These are phyloP conservation scores for Atherinosoma microstoma DNA, from an alignment of 2,797 vertebrate species.

Conservation along the genomic window DNA sequence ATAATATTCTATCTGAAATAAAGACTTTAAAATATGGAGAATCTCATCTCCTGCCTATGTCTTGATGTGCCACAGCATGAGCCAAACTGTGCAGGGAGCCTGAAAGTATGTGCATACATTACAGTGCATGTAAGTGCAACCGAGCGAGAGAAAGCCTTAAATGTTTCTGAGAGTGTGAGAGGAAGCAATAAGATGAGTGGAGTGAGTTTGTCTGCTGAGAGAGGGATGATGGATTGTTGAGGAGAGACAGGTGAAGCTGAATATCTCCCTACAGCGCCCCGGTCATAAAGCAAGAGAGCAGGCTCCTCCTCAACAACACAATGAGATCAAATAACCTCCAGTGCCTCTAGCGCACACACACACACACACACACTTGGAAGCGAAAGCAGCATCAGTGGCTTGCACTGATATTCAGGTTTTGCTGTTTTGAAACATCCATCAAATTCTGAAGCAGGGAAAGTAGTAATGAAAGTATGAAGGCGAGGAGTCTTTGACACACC, in stretches of 20 bases:
- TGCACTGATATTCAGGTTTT: slow-evolving; percentile 58
- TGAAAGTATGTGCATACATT: slow-evolving; percentile 46
- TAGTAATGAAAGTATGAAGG: slow-evolving; percentile 50
- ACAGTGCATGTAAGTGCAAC: slow-evolving; percentile 15
- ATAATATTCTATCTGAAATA: background rate
- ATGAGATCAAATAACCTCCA: slow-evolving; percentile 76
- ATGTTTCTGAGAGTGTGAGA: slow-evolving; percentile 63
- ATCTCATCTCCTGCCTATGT: background rate
- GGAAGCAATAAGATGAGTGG: slow-evolving; percentile 72
- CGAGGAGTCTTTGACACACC: slow-evolving; percentile 40
- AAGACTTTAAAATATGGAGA: background rate
- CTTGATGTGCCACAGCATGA: slow-evolving; percentile 7
- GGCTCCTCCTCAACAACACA: slow-evolving; percentile 72
- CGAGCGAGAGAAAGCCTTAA: slow-evolving; percentile 52
- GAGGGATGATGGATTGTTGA: slow-evolving; percentile 74
- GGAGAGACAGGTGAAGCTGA: slow-evolving; percentile 73
- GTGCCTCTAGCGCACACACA: slow-evolving; percentile 48
- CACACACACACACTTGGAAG: slow-evolving; percentile 27
- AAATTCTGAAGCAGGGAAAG: slow-evolving; percentile 55
- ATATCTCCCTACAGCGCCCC: slow-evolving; percentile 73
- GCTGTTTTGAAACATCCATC: slow-evolving; percentile 72
- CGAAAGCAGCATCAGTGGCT: slow-evolving; percentile 56
- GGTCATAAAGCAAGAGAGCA: slow-evolving; percentile 73
- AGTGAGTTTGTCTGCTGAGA: slow-evolving; percentile 62
- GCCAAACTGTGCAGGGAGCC: slow-evolving; percentile 12